Evolutionary conservation across 2,888 invertebrate species (phyloP).

Genomic region (Volucella inflata): DNA sequence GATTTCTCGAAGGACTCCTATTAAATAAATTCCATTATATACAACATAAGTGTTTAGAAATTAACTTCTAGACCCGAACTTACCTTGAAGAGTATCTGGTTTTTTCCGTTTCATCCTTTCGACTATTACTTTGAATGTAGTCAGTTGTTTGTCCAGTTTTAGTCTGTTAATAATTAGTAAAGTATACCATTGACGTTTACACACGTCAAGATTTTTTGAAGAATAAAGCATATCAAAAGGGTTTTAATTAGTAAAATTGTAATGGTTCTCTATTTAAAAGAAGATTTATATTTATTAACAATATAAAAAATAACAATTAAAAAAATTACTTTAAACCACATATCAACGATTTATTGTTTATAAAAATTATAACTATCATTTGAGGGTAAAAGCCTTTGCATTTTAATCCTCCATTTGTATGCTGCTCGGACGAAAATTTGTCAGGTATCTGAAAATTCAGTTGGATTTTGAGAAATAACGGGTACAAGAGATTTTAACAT

Average conservation of each 20-base stretch:
- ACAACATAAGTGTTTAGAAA: not conserved
- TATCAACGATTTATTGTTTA: not conserved
- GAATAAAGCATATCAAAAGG: constrained; percentile 77
- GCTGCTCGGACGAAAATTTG: constrained; percentile 83
- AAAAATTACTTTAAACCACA: constrained; percentile 76
- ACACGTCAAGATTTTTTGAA: constrained; percentile 77
- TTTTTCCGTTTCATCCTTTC: constrained; percentile 72
- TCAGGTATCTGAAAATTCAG: constrained; percentile 84
- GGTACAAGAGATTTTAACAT: constrained; percentile 73
- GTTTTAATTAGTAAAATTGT: constrained; percentile 76
- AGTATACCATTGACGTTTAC: constrained; percentile 77
- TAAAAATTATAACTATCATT: constrained; percentile 59
- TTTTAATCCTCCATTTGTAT: constrained; percentile 76
- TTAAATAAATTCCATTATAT: not conserved
- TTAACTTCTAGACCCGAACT: constrained; percentile 4
- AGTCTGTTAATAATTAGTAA: constrained; percentile 78
- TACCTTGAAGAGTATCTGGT: constrained; percentile 77
- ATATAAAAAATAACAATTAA: constrained; percentile 77
- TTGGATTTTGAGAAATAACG: constrained; percentile 81
- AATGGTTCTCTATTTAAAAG: constrained; percentile 69
- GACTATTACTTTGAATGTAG: constrained; percentile 60
- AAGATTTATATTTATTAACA: constrained; percentile 56
- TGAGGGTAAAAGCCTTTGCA: constrained; percentile 62
- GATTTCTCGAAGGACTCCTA: constrained; percentile 81
- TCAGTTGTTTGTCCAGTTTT: constrained; percentile 72